Evolutionary conservation across 2,888 invertebrate genomes (phyloP), one percentile per base, ranked within the genome.

Genomic region (Nemotelus pantherinus): DNA sequence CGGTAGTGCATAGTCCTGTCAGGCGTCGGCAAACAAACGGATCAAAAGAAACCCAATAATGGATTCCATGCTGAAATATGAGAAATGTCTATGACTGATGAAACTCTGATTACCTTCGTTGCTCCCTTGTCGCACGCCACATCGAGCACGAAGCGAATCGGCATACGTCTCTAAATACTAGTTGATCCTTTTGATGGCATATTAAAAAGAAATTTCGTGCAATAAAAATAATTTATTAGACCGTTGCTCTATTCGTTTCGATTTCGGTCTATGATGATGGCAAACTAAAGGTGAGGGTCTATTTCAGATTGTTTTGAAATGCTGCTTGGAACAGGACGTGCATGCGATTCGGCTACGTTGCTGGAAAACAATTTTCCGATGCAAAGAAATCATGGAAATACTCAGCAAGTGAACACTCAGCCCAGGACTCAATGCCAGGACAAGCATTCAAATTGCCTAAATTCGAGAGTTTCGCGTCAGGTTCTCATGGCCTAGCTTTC

Each of bases 161-260:
- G 43, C 53, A 53, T 55, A 70, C 53, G 70, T 55, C 55, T 70
- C 70, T 53, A 53, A 79, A 79, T 77, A 77, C 79, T 68, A 70
- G 74, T 77, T 74, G 79, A 74, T 79, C 74, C 77, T 72, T 75
- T 67, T 70, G 76, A 57, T 74, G 65, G 74, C 74, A 77, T 79
- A 79, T 79, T 74, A 79, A 77, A 79, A 77, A 71, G 74, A 77
- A 77, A 77, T 79, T 79, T 63, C 74, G 71, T 71, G 77, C 74
- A 79, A 79, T 79, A 79, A 79, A 79, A 74, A 79, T 79, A 79
- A 79, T 79, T 79, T 79, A 79, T 79, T 77, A 67, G 68, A 65
- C 45, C 64, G 48, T 64, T 55, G 43, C 63, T 58, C 78, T 44
- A 53, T 68, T n/a, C 39, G 39, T 7, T n/a, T 68, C 5, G 55